phyloP scores from a whole-genome alignment of 2,797 vertebrate genomes.

The Bufotes viridis region DNA sequence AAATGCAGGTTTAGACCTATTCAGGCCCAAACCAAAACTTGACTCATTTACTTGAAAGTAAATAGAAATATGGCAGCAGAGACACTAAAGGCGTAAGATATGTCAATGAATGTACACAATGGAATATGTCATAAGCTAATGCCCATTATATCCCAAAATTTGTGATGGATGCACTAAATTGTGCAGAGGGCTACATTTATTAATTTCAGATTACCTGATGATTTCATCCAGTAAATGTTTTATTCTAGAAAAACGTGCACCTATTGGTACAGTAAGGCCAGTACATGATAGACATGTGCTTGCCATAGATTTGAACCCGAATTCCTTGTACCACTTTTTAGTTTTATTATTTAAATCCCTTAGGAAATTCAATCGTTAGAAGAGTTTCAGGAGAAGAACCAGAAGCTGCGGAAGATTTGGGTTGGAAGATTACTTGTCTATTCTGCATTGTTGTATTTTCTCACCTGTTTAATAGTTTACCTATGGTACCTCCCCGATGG shows the following conservation, averaged over 20 bases:
- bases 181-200: background rate
- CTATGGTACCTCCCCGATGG: constrained; percentile 93
- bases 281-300: no score
- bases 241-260: background rate
- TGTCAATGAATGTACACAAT: no score
- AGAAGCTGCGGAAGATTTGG: constrained; percentile 91
- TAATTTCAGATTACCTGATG: background rate
- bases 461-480: constrained; percentile 87
- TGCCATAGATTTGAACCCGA: no score
- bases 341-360: constrained; percentile 44
- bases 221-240: background rate
- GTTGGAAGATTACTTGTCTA: constrained; percentile 90
- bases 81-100: no score
- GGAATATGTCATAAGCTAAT: no score
- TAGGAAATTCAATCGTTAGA: constrained; percentile 91
- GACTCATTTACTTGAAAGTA: no score
- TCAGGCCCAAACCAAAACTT: no score
- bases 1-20: no score
- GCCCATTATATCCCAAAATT: no score
- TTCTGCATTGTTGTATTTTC: constrained; percentile 86
- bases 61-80: no score
- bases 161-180: background rate
- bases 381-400: constrained; percentile 93
- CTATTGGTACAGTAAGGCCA: no score
- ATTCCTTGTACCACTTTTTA: background rate